Percentiles rank a stretch among this genome's conserved stretches.
Evolutionary conservation across 2,113 vertebrate genomes (phyloP).

Genomic region (Nycticorax nycticorax): DNA sequence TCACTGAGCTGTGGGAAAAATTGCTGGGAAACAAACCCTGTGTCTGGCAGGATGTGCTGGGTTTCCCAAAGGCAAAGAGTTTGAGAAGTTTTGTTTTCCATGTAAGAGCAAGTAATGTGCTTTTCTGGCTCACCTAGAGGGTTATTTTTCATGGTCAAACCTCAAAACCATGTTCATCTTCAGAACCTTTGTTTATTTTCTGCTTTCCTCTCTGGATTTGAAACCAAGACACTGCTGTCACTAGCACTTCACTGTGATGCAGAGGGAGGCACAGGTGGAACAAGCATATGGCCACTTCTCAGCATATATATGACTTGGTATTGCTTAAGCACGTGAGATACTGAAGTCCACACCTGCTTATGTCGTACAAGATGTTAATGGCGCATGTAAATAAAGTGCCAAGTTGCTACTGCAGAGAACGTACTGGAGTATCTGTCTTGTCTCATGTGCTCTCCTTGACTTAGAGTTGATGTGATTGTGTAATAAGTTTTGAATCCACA

Average conservation of each 20-base stretch:
- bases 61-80: background rate
- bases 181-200: background rate
- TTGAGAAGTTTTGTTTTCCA: background rate
- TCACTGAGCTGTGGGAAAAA: background rate
- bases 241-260: background rate
- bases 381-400: background rate
- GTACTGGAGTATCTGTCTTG: background rate
- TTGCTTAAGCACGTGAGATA: background rate
- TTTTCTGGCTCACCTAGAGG: background rate
- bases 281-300: background rate
- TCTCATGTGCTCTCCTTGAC: background rate
- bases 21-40: background rate
- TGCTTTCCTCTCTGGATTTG: background rate
- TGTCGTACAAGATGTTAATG: background rate
- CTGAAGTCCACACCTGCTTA: background rate
- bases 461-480: background rate
- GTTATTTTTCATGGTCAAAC: background rate
- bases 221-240: background rate
- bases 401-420: background rate
- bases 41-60: background rate
- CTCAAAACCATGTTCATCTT: background rate
- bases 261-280: background rate
- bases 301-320: background rate
- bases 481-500: constrained; percentile 15
- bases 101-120: background rate